Evolutionary conservation across 2,113 vertebrate genomes (phyloP).

Genomic region (Anarrhichthys ocellatus): DNA sequence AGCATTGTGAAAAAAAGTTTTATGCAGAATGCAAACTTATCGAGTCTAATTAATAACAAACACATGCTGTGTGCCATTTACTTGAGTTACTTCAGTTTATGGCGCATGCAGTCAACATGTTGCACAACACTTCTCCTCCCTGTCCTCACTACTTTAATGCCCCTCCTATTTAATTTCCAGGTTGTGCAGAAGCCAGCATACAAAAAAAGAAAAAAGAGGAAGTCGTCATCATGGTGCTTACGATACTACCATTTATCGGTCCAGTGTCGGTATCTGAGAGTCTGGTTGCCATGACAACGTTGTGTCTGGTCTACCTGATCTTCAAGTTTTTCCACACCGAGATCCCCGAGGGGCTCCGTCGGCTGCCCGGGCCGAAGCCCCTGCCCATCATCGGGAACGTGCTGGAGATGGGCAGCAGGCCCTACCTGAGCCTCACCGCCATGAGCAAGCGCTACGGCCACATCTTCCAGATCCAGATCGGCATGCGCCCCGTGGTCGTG

Average conservation of each 20-base stretch:
- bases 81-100: constrained; percentile 2
- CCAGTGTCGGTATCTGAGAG: constrained; percentile 82
- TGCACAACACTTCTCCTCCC: constrained; percentile 58
- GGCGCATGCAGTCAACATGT: constrained; percentile 47
- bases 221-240: constrained; percentile 75
- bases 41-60: constrained; percentile 5
- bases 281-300: constrained; percentile 76
- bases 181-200: constrained; percentile 39
- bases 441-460: constrained; percentile 89
- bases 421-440: constrained; percentile 85
- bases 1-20: not conserved
- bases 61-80: not conserved
- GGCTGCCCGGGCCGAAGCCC: constrained; percentile 87
- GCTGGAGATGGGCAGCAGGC: constrained; percentile 83
- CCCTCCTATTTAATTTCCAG: constrained; percentile 67
- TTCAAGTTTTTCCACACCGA: constrained; percentile 65
- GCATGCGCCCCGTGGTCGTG: constrained; percentile 89
- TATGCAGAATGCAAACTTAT: not conserved
- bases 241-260: constrained; percentile 76
- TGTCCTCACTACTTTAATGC: constrained; percentile 51
- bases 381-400: constrained; percentile 88
- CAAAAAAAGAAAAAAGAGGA: not conserved
- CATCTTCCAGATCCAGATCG: constrained; percentile 88
- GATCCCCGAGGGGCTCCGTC: constrained; percentile 85
- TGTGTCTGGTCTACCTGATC: constrained; percentile 83